Evolutionary conservation across 2,797 vertebrate species (phyloP), one percentile per base, ranked within the genome.

Genomic region (Sternarchorhynchus goeldii): DNA sequence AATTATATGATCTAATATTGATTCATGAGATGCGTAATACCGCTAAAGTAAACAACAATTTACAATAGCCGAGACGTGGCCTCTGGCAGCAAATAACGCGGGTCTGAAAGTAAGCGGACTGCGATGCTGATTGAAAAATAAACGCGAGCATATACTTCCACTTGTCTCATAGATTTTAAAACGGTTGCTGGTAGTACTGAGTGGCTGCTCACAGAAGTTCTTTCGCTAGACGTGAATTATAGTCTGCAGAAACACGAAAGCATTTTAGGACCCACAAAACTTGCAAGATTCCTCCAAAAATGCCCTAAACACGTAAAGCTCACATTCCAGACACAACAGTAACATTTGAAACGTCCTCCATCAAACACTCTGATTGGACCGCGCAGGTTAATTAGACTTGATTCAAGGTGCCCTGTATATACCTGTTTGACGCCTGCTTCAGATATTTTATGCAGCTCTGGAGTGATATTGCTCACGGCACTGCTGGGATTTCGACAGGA

Each of bases 1-100:
- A 59, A 71, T 71, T 53, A 73, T 79, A 59, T 29, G 73, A 73
- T 81, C 59, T 57, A 81, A 69, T 73, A 75, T 82, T 80, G 78
- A 81, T 82, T 82, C 71, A 75, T 76, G 69, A 73, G 72, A 71
- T 60, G 34, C 50, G 64, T 34, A 39, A 77, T 73, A 32, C 71
- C 29, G 81, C 55, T 39, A 76, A 31, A 77, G 56, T 58, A 73
- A 79, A 77, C 70, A 67, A 31, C 50, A 14, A 57, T 81, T 80
- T 76, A 75, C 63, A 73, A 34, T 57, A 20, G 36, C 57, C 53
- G 58, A 79, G 65, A 20, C 29, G 32, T 74, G 70, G 64, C 63
- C 64, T 50, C 58, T 57, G 71, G 75, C 80, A 64, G 67, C 66
- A 60, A 62, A 64, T 78, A 68, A 81, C 53, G 65, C 45, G 17